Base-by-base conservation (phyloP, 2,888 invertebrate genomes). In the Salpingus planirostris region DNA sequence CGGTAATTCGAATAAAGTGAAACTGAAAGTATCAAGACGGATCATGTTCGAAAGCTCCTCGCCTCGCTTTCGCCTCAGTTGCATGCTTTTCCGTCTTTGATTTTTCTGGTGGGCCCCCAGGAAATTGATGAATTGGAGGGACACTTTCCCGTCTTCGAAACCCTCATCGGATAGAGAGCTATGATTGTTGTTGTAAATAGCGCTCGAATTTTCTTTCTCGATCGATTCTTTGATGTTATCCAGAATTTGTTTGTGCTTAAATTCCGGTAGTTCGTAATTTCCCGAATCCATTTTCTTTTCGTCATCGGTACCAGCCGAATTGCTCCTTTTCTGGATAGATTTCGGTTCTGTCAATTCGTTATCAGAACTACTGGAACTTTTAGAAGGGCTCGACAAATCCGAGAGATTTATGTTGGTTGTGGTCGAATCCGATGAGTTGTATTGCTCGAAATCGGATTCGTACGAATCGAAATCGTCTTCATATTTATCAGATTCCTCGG, bases 31-130 rank as follows among this genome's bases (percentile, higher is more conserved):
- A 54, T 85, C 81, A 23, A 86, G 64, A 46, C 75, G 74, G 29
- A 85, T 76, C 74, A 85, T 81, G 23, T 68, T 69, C 57, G 79
- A 66, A 11, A 86, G 60, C 36, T 76, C 74, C 24, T 64, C 52
- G 0, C 78, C 78, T 10, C 81, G 65, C 42, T 67, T 69, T 42
- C 42, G 50, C 38, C 40, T 60, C 44, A 46, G 54, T 42, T 53
- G 54, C 25, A 53, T 48, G 42, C 54, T 56, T 47, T 59, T 60
- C 24, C 55, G 49, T 21, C 54, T 49, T 31, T 64, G 57, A 24
- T 64, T 66, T 50, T 59, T 58, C 33, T 55, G 55, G 36, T 60
- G 52, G 0, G 64, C 65, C 13, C 54, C 58, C n/a, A 50, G 29
- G 38, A 65, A 66, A 38, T 65, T 65, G 13, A 64, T 55, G 38